Percentiles rank a stretch among this genome's conserved stretches.
phyloP scores from a whole-genome alignment of 2,888 invertebrate species.

The Polydrusus cervinus region DNA sequence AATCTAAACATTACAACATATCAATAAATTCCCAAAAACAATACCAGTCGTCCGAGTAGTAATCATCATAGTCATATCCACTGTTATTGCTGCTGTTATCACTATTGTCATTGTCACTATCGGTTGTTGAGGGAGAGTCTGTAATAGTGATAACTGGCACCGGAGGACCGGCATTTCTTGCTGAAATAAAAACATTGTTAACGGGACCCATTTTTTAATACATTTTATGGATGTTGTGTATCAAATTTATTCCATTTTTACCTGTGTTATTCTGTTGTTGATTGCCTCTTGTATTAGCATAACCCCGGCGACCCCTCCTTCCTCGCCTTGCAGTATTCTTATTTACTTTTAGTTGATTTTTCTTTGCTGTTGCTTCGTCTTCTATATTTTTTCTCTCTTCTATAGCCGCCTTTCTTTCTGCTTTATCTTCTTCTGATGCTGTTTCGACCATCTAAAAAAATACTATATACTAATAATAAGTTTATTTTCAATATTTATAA shows the following conservation, averaged over 20 bases:
- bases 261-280: too few species aligned
- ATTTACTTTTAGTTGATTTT: background rate
- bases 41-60: constrained; percentile 50
- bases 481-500: too few species aligned
- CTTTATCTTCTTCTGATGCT: constrained; percentile 76
- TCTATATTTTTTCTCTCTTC: constrained; percentile 56
- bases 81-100: constrained; percentile 25
- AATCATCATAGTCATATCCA: constrained; percentile 19
- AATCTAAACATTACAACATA: too few species aligned
- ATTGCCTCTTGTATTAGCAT: background rate
- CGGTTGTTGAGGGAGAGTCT: constrained; percentile 25
- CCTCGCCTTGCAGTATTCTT: constrained; percentile 13
- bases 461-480: background rate
- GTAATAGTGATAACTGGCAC: constrained; percentile 22
- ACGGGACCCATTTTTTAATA: too few species aligned
- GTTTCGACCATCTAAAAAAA: constrained; percentile 75
- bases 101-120: constrained; percentile 8
- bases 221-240: too few species aligned
- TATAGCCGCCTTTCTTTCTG: constrained; percentile 74
- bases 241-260: too few species aligned
- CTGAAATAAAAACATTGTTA: constrained; percentile 25
- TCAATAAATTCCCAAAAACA: background rate
- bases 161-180: background rate
- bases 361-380: constrained; percentile 27
- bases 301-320: constrained; percentile 14